Evolutionary conservation across 1,140 invertebrate species (phyloP), one percentile per base, ranked within the genome.

Genomic region (Trypoxylus dichotomus): DNA sequence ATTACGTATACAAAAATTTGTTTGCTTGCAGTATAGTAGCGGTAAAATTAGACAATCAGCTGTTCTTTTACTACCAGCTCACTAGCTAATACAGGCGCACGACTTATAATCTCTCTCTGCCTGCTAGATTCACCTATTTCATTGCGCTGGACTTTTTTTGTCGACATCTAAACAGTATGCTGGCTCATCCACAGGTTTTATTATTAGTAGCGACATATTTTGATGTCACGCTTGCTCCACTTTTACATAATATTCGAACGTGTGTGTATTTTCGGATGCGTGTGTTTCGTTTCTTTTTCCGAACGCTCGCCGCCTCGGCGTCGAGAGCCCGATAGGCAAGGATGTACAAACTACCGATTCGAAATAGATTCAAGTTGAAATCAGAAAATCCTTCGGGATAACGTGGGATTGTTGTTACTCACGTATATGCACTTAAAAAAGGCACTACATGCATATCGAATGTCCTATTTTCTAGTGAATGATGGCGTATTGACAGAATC

Each of bases 41-140:
- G 60, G 60, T 68, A 68, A 68, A 68, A 68, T 68, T 68, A 68
- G 60, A 68, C 60, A 74, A 74, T 74, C 72, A 74, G 72, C 72
- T 74, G 72, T 74, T 74, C 60, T 25, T 68, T 68, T 68, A 68
- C 60, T 68, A 68, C 60, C 11, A 68, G 60, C 24, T 27, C 21
- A 29, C 11, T 27, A 21, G 8, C 21, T 29, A 68, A 68, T n/a
- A 19, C 47, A n/a, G 47, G 47, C 47, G 19, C 47, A n/a, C 47
- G 15, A 15, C 6, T n/a, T n/a, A 54, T 54, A 54, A n/a, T 5
- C 32, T 8, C 32, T 37, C 32, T 5, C 32, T 37, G 3, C 32
- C 32, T 37, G 3, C 32, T 37, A 37, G 32, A 37, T 37, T 37
- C 32, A 37, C 32, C 15, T 54, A 68, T 68, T 68, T 68, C 21